Evolutionary conservation across 92 coral and sea anemone genomes (phyloP), one percentile per base, ranked within the genome.

Genomic region (Parazoanthus atlanticus): DNA sequence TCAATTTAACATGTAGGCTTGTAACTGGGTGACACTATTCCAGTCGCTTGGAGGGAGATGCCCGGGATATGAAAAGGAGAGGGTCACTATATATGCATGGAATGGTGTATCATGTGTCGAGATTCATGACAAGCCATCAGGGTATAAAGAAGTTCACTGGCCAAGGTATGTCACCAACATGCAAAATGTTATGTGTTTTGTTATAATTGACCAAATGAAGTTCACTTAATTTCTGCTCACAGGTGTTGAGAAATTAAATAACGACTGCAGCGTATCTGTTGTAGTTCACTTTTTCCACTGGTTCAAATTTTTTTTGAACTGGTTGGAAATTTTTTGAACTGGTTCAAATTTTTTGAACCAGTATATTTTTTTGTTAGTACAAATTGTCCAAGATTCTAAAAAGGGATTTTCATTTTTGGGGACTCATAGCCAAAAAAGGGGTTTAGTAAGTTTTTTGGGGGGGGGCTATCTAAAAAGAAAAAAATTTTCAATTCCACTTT

Each of bases 131-230:
- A 54, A 78, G 73, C 30, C 89, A 85, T 85, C 82, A 85, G 85
- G 89, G 89, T 8, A 90, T 90, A 30, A 90, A 85, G 64, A 90
- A 85, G 83, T 86, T 90, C 67, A 90, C 92, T 85, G 89, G 92
- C 49, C 89, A 90, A 73, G 89, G 92, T 85, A 89, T 30, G 88
- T 34, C 56, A 88, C 9, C 81, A 78, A 25, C 6, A 29, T 25
- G 25, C 12, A 28, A 70, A 70, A 49, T 49, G 17, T 49, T 49
- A 49, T 49, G 56, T 49, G 17, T 49, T 49, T 13, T 49, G 56
- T 11, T 49, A 25, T 25, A 66, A 66, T 5, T 66, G 30, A 66
- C 31, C 16, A 49, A 49, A 11, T 11, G 8, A 49, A 13, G 56
- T 29, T 23, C 26, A 61, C 26, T 25, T 41, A 82, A 36, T 81